Base-by-base conservation (phyloP, 1,140 invertebrate genomes). In the Charaxes varanes region DNA sequence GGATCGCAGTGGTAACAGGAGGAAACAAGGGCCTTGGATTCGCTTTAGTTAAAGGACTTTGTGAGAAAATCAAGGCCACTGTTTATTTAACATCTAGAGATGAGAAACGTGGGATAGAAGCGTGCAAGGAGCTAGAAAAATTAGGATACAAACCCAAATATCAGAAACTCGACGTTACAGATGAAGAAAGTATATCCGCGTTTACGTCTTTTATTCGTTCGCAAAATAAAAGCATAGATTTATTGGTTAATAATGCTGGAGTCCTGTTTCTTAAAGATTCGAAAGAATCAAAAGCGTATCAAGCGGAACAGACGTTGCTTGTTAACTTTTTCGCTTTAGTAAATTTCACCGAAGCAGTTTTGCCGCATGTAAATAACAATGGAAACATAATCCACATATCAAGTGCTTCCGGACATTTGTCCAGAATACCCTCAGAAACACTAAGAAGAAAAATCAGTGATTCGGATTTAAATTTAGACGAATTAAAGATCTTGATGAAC, bases 241-340 rank as follows among this genome's bases (percentile, higher is more conserved):
- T 96, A 16, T 68, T 96, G 3, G 86, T 96, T 6, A 96, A 95
- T 63, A 96, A 96, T 86, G 94, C 94, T 24, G 94, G 89, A 0
- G 92, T 95, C 53, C 87, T 91, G 6, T 94, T 88, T 68, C 89
- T 88, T 52, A 76, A 78, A 50, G 73, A 80, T 52, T 85, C 90
- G 0, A 86, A 87, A 47, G 90, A 89, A 63, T 85, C 91, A 6
- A 89, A 92, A 57, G 33, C 53, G 2, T 80, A 86, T 27, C 92
- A 94, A 86, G 93, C 92, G 5, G 87, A 90, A 57, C 82, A 89
- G 22, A 93, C 92, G 1, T 55, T 92, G 1, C 59, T 63, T 16
- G 86, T 90, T 0, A 94, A 95, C 66, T 93, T 89, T 62, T 89
- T 87, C 49, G 85, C 85, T 7, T 86, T 89, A 5, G 64, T 90